Conservation (phyloP, 2,797 vertebrate species). For the Falco columbarius region DNA sequence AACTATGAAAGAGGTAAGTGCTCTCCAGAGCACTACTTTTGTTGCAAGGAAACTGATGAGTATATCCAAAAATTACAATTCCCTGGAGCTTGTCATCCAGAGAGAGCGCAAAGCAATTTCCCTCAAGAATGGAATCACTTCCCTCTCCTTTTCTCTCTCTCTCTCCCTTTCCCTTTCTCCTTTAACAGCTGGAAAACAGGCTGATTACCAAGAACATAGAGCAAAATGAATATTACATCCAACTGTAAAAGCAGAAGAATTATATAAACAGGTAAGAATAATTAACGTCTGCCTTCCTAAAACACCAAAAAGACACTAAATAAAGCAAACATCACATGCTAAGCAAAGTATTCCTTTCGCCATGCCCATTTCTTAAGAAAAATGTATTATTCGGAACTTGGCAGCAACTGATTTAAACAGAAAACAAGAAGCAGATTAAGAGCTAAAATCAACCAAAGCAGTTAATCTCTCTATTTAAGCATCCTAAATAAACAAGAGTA, state of each 20-base stretch:
- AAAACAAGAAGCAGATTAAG: neutral
- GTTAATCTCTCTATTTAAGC: neutral
- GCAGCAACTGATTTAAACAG: neutral
- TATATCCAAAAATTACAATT: neutral
- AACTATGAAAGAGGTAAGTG: neutral
- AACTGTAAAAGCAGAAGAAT: neutral
- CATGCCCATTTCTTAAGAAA: neutral
- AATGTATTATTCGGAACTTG: neutral
- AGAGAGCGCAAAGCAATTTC: neutral
- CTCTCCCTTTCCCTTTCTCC: neutral
- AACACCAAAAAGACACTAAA: neutral
- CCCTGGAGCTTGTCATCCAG: neutral
- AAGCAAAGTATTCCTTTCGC: neutral
- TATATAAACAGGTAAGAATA: neutral
- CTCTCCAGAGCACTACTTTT: neutral
- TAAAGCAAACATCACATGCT: neutral
- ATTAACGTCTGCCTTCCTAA: neutral
- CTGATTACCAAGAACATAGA: neutral
- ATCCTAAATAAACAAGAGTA: neutral
- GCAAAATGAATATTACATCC: neutral
- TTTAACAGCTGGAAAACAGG: neutral
- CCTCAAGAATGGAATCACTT: neutral
- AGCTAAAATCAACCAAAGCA: neutral
- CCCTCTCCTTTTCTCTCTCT: neutral
- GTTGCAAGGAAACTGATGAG: neutral